Evolutionary conservation across 1,140 invertebrate species (phyloP).

Genomic region (Dolichoris vasculosae): DNA sequence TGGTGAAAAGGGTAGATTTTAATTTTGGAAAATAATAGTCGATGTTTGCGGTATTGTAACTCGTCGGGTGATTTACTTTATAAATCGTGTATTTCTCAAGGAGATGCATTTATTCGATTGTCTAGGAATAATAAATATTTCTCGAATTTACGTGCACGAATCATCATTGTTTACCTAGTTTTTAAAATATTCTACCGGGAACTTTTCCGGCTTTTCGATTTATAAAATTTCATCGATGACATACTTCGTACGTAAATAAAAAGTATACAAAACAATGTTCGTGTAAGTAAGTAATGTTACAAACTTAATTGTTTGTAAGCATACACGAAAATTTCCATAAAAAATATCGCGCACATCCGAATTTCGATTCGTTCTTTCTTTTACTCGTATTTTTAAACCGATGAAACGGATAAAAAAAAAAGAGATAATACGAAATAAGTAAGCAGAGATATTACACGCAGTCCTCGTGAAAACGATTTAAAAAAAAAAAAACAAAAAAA

Average conservation of each 20-base stretch:
- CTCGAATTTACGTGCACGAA: too few species aligned
- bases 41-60: too few species aligned
- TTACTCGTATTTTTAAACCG: neutral
- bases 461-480: slow-evolving; percentile 33
- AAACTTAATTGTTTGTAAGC: slow-evolving; percentile 29
- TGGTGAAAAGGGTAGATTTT: too few species aligned
- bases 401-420: neutral
- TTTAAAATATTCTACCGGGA: neutral
- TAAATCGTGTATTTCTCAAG: too few species aligned
- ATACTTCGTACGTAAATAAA: neutral
- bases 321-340: slow-evolving; percentile 9
- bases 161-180: too few species aligned
- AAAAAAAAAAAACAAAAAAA: slow-evolving; percentile 39
- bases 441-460: slow-evolving; percentile 38
- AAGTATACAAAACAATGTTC: neutral
- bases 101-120: too few species aligned
- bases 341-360: neutral
- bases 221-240: neutral
- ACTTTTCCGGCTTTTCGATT: neutral
- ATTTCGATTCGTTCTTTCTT: neutral
- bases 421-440: slow-evolving; percentile 24
- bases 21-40: too few species aligned
- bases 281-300: slow-evolving; percentile 25
- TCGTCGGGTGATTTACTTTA: too few species aligned
- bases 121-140: too few species aligned